These are phyloP conservation scores for Bombus impatiens DNA, from an alignment of 1,140 invertebrate genomes.

Conservation along the genomic window DNA sequence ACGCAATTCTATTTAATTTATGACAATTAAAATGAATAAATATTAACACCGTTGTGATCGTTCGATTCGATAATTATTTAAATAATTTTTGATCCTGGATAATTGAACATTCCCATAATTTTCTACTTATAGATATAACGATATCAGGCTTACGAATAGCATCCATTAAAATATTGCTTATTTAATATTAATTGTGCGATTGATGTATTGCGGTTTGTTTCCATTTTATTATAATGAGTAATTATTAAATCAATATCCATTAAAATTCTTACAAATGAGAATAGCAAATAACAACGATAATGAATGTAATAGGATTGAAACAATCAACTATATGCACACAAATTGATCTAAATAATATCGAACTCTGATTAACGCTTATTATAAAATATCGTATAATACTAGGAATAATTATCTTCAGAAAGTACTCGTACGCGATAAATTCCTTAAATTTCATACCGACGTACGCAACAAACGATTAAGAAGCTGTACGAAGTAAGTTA, in stretches of 20 bases:
- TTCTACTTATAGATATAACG: not conserved
- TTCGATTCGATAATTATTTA: not conserved
- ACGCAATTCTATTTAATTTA: too few species aligned
- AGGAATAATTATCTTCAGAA: not conserved
- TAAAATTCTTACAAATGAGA: not conserved
- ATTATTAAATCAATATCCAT: constrained; percentile 1
- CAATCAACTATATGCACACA: not conserved
- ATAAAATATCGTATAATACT: not conserved
- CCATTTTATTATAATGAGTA: not conserved
- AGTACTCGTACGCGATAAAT: not conserved
- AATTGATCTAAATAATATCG: not conserved
- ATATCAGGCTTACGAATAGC: not conserved
- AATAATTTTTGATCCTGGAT: not conserved
- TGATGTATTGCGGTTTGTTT: not conserved
- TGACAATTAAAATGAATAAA: too few species aligned
- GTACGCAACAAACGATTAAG: not conserved
- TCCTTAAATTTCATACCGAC: not conserved
- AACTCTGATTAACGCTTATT: not conserved
- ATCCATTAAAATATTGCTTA: constrained; percentile 2
- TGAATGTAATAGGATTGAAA: not conserved
- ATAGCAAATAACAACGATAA: not conserved
- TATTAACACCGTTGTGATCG: not conserved
- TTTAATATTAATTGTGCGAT: not conserved
- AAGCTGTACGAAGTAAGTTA: not conserved
- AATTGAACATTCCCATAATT: not conserved